Conservation (phyloP, 1,140 invertebrate genomes). For the Neelides sp. region DNA sequence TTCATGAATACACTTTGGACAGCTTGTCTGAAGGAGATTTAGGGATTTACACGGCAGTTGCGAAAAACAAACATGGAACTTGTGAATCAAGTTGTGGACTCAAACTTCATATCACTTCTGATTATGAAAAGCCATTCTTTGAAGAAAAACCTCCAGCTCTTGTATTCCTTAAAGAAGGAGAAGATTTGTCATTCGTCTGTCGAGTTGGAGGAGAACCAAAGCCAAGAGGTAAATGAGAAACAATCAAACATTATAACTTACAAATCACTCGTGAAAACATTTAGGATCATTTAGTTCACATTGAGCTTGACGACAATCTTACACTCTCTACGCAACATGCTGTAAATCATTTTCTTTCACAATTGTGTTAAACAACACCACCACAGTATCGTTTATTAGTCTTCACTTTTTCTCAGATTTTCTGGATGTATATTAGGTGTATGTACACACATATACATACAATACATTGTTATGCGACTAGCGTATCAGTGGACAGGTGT, state of each 20-base stretch:
- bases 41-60: slow-evolving; percentile 36
- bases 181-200: slow-evolving; percentile 67
- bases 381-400: background rate
- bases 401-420: background rate
- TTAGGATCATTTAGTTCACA: background rate
- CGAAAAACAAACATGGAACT: slow-evolving; percentile 17
- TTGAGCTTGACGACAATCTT: background rate
- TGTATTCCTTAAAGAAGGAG: slow-evolving; percentile 55
- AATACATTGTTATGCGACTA: background rate
- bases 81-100: slow-evolving; percentile 43
- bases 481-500: too few relatives aligned
- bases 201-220: slow-evolving; percentile 63
- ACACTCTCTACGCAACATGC: slow-evolving; percentile 6
- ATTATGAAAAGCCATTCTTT: slow-evolving; percentile 57
- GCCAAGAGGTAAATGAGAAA: slow-evolving; percentile 52
- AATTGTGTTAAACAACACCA: background rate
- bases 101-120: slow-evolving; percentile 32
- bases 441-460: background rate
- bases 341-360: background rate
- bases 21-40: slow-evolving; percentile 30
- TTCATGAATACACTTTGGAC: slow-evolving; percentile 3
- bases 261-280: slow-evolving; percentile 1
- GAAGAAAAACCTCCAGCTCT: slow-evolving; percentile 59
- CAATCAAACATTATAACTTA: background rate
- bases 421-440: background rate